Evolutionary conservation across 2,888 invertebrate species (phyloP).

Genomic region (Hyposoter dolosus): DNA sequence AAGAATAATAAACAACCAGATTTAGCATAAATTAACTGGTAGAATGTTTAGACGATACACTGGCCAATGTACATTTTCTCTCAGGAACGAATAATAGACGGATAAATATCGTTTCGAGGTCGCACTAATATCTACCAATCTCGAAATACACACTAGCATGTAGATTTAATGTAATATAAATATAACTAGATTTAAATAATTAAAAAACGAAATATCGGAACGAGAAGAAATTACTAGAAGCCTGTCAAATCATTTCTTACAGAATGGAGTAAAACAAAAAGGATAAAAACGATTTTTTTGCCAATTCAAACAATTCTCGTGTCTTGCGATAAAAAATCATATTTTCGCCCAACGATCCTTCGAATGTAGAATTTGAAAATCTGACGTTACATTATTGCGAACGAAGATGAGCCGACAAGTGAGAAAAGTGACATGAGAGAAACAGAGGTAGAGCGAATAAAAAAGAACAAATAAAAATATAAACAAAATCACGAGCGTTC

Average conservation of each 20-base stretch:
- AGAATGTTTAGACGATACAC: slow-evolving; percentile 47
- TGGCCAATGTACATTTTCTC: slow-evolving; percentile 61
- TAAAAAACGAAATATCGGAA: slow-evolving; percentile 24
- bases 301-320: slow-evolving; percentile 33
- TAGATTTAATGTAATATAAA: slow-evolving; percentile 19
- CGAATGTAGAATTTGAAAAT: background rate
- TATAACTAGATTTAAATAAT: slow-evolving; percentile 26
- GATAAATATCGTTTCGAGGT: background rate
- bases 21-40: slow-evolving; percentile 45
- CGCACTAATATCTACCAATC: slow-evolving; percentile 15
- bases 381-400: background rate
- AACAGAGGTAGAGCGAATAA: slow-evolving; percentile 21
- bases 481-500: slow-evolving; percentile 64
- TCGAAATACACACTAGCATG: slow-evolving; percentile 18
- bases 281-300: slow-evolving; percentile 17
- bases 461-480: slow-evolving; percentile 2
- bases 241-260: background rate
- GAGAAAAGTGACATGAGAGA: slow-evolving; percentile 19
- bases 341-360: slow-evolving; percentile 10
- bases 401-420: background rate
- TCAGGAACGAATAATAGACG: background rate
- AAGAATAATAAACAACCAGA: slow-evolving; percentile 25
- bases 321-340: slow-evolving; percentile 27
- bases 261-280: slow-evolving; percentile 14
- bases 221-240: background rate